phyloP scores from a whole-genome alignment of 2,113 vertebrate species.

The Pimephales promelas region DNA sequence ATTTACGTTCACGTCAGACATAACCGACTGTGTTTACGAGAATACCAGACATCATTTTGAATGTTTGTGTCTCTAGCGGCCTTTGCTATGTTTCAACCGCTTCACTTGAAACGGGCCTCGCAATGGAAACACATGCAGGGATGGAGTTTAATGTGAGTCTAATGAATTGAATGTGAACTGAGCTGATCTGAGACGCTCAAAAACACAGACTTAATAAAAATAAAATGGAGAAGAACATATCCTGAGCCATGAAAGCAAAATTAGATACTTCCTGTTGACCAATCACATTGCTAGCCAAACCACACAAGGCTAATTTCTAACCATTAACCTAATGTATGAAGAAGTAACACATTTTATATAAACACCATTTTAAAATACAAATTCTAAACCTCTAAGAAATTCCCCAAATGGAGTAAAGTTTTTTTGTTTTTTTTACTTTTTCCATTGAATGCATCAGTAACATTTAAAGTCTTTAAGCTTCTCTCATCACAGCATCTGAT shows the following conservation, averaged over 20 bases:
- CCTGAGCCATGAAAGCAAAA: not conserved
- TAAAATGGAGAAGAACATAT: not conserved
- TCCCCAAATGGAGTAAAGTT: not conserved
- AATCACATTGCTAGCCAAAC: not conserved
- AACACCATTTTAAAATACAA: not conserved
- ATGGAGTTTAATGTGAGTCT: too few species aligned
- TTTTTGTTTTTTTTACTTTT: not conserved
- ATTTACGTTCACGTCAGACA: too few species aligned
- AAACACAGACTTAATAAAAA: not conserved
- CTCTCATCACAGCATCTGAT: not conserved
- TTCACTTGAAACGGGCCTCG: too few species aligned
- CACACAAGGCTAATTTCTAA: not conserved
- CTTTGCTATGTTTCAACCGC: too few species aligned
- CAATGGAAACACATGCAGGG: too few species aligned
- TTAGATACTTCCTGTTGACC: not conserved
- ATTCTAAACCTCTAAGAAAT: not conserved
- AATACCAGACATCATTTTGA: too few species aligned
- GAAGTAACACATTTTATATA: not conserved
- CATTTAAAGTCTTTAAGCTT: not conserved
- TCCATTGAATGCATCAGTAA: not conserved
- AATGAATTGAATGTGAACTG: too few species aligned
- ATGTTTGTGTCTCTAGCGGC: too few species aligned
- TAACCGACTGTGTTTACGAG: too few species aligned
- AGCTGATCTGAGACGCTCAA: too few species aligned
- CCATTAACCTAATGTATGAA: not conserved